A percentile compares a stretch with the other conserved stretches of the same genome.
phyloP scores from a whole-genome alignment of 2,113 vertebrate species.

The Columbina picui region DNA sequence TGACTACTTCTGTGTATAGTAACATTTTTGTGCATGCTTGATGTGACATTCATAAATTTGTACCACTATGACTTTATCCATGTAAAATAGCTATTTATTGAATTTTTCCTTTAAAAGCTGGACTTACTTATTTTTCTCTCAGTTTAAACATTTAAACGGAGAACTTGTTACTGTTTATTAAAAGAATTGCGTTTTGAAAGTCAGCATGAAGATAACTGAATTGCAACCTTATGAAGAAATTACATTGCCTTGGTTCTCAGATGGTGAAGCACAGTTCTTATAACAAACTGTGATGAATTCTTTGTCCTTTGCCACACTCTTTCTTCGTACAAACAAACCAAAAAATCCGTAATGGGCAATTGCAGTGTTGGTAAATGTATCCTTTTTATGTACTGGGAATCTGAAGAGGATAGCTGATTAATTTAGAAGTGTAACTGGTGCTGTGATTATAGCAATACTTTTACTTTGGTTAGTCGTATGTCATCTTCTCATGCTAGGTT shows the following conservation, averaged over 20 bases:
- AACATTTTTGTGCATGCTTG: slow-evolving; percentile 90
- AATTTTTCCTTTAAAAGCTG: slow-evolving; percentile 77
- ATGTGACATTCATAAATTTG: slow-evolving; percentile 83
- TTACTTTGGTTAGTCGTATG: slow-evolving; percentile 57
- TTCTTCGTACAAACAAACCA: slow-evolving; percentile 75
- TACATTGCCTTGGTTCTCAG: slow-evolving; percentile 56
- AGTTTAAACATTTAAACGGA: slow-evolving; percentile 73
- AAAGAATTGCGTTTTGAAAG: slow-evolving; percentile 78
- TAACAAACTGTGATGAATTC: slow-evolving; percentile 83
- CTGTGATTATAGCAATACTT: slow-evolving; percentile 84
- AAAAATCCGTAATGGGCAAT: slow-evolving; percentile 74
- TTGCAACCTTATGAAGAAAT: slow-evolving; percentile 50
- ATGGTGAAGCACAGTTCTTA: slow-evolving; percentile 80
- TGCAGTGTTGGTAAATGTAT: slow-evolving; percentile 70
- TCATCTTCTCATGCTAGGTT: slow-evolving; percentile 68
- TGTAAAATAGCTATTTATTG: slow-evolving; percentile 89
- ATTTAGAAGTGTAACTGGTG: slow-evolving; percentile 79
- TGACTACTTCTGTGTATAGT: slow-evolving; percentile 82
- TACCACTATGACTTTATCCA: slow-evolving; percentile 89
- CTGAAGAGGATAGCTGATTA: slow-evolving; percentile 65
- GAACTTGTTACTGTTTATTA: slow-evolving; percentile 83
- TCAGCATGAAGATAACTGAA: slow-evolving; percentile 34
- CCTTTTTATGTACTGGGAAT: slow-evolving; percentile 69
- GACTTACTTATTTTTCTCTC: slow-evolving; percentile 71
- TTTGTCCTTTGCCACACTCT: slow-evolving; percentile 64